Conservation (phyloP, 2,113 vertebrate genomes). For the Chlorodrepanis virens region DNA sequence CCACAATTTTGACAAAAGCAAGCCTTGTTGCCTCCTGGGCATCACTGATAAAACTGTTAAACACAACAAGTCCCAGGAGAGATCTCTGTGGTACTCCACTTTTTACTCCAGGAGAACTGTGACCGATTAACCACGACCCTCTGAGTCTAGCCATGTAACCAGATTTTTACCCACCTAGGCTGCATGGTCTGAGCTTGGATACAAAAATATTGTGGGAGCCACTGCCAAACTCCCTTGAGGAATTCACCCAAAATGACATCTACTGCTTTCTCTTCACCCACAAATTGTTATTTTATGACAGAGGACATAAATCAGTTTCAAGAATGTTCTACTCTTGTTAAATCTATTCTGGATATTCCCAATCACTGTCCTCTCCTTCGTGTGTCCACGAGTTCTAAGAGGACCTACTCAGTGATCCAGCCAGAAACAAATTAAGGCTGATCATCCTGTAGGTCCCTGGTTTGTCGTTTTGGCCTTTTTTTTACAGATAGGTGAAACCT, state of each 20-base stretch:
- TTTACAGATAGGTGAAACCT: background rate
- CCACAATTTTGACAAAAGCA: background rate
- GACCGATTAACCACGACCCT: rapidly evolving
- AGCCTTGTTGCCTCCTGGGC: rapidly evolving
- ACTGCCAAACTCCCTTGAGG: background rate
- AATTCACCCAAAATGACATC: background rate
- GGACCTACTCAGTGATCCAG: background rate
- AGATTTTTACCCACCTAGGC: background rate
- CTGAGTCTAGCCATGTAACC: background rate
- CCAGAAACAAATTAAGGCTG: background rate
- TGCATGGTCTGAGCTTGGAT: background rate
- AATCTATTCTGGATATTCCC: background rate
- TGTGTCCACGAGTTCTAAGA: background rate
- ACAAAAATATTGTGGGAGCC: background rate
- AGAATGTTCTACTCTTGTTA: background rate
- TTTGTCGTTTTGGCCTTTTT: background rate
- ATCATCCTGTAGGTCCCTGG: background rate
- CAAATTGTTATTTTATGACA: background rate
- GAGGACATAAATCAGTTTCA: background rate
- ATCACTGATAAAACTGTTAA: background rate
- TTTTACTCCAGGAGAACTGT: background rate
- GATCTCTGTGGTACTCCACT: background rate
- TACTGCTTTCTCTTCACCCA: background rate
- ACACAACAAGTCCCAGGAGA: background rate
- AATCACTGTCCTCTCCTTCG: background rate